A percentile compares a stretch with the other conserved stretches of the same genome.
Evolutionary conservation across 37 sponge, comb jelly and placozoan genomes (phyloP).

Genomic region (Halichondria panicea): DNA sequence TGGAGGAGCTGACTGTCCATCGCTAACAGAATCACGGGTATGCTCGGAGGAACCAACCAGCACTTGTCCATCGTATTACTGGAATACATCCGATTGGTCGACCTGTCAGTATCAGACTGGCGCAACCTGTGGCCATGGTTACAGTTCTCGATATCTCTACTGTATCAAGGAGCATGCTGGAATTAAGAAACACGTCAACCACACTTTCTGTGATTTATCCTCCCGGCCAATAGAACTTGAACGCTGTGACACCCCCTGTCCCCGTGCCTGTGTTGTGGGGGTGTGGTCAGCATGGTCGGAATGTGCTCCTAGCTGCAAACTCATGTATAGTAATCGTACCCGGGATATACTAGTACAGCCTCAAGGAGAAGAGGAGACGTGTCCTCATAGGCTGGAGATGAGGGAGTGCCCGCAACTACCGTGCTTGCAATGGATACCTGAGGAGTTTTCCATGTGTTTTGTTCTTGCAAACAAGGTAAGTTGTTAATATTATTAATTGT

Average conservation of each 20-base stretch:
- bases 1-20: background rate
- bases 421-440: conserved; percentile 11
- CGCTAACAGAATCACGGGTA: background rate
- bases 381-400: conserved; percentile 26
- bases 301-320: conserved; percentile 20
- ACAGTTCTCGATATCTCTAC: conserved; percentile 18
- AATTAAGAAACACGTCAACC: background rate
- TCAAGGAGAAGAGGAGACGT: background rate
- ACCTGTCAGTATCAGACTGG: background rate
- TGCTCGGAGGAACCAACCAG: background rate
- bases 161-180: conserved; percentile 26
- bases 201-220: background rate
- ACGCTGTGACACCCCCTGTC: conserved; percentile 7
- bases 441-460: background rate
- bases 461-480: background rate
- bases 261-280: conserved; percentile 21
- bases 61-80: conserved; percentile 22
- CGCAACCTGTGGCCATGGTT: conserved; percentile 29
- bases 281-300: conserved; percentile 25
- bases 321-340: conserved; percentile 21
- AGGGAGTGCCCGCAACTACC: conserved; percentile 12
- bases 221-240: background rate
- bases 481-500: too few species aligned
- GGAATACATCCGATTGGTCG: conserved; percentile 40
- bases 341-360: conserved; percentile 5